Conservation (phyloP, 2,113 vertebrate species). For the Marmota flaviventris region DNA sequence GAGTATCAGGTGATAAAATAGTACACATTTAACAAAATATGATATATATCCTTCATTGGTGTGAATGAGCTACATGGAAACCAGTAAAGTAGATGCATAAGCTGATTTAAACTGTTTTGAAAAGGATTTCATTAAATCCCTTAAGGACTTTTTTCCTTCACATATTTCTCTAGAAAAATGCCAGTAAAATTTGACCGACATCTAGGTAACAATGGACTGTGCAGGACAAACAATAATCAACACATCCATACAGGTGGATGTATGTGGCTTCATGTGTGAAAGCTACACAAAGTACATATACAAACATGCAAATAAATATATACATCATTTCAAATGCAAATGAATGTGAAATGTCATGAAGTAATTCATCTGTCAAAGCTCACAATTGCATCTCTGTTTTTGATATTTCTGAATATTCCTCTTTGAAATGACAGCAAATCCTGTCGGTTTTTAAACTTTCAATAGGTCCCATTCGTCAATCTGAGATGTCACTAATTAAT, state of each 20-base stretch:
- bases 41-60: neutral
- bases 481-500: constrained; percentile 31
- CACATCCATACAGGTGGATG: neutral
- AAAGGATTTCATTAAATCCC: neutral
- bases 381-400: neutral
- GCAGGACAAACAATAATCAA: neutral
- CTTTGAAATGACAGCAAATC: neutral
- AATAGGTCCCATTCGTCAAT: neutral
- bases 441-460: neutral
- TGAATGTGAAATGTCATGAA: neutral
- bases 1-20: neutral
- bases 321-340: neutral
- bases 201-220: neutral
- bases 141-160: neutral
- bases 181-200: neutral
- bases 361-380: neutral
- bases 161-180: neutral
- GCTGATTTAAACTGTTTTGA: neutral
- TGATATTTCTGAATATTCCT: neutral
- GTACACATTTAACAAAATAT: neutral
- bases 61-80: neutral
- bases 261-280: neutral
- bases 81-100: neutral
- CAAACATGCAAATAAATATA: neutral
- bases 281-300: neutral